Conservation (phyloP, 2,888 invertebrate genomes). For the Druceiella hillmani region DNA sequence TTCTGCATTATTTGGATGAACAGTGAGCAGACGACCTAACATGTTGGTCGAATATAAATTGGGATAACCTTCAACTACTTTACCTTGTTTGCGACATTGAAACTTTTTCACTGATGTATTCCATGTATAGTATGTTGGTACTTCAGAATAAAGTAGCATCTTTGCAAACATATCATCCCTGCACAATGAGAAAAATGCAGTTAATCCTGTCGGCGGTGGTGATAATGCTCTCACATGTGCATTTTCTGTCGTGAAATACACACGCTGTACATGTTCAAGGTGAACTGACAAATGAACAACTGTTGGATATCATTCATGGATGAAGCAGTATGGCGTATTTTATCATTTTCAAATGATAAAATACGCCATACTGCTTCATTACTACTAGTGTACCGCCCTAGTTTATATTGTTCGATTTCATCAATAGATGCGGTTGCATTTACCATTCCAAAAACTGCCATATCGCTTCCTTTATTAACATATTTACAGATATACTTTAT, state of each 20-base stretch:
- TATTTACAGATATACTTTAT: no score
- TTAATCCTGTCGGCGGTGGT: slow-evolving; percentile 3
- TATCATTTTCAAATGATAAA: no score
- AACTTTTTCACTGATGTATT: slow-evolving; percentile 1
- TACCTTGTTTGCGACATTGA: slow-evolving; percentile 9
- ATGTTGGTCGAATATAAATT: slow-evolving; percentile 15
- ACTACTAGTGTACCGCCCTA: background rate
- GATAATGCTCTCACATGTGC: slow-evolving; percentile 4
- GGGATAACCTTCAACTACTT: slow-evolving; percentile 12
- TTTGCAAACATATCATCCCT: slow-evolving; percentile 10
- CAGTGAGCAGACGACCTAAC: slow-evolving; percentile 12
- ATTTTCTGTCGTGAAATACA: slow-evolving; percentile 14
- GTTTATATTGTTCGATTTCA: background rate
- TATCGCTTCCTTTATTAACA: background rate
- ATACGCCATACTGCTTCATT: background rate
- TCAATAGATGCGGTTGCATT: background rate
- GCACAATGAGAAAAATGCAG: slow-evolving; percentile 5
- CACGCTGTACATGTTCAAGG: slow-evolving; percentile 2
- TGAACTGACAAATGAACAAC: background rate
- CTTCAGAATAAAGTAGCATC: background rate
- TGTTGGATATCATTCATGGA: background rate
- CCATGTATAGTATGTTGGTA: background rate
- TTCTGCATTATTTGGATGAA: slow-evolving; percentile 5
- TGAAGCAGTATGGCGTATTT: no score
- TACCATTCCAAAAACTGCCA: background rate